Base-by-base conservation (phyloP, 2,888 invertebrate genomes). In the Agrilus cyanescens region DNA sequence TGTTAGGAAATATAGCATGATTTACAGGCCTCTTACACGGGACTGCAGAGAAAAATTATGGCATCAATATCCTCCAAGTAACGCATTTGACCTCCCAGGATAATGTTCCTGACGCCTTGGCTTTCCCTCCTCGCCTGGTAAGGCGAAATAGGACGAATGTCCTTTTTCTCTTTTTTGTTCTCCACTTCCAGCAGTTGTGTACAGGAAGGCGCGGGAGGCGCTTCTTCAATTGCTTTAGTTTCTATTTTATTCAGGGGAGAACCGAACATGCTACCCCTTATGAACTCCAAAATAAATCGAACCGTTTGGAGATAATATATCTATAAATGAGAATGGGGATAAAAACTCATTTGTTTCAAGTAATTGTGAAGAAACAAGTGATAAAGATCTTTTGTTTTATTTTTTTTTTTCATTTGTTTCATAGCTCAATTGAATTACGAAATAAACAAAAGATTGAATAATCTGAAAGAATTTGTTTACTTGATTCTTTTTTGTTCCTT, bases 71-170 rank as follows among this genome's bases (percentile, higher is more conserved):
- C 87, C 31, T 81, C 76, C 10, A 93, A 72, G 56, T 81, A 79
- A 53, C 83, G 77, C 76, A 93, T 88, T 55, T 91, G 89, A 3
- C 93, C 93, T 55, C 87, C 83, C 7, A 93, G 71, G 14, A 89
- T 67, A 32, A 89, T 79, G 39, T 85, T 83, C 15, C 76, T 70
- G 0, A 78, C 67, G 3, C 81, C 82, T 54, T 80, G 80, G 42
- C 66, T 66, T 38, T 66, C 65, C 37, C 65, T 47, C 32, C 66
- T 51, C 18, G 60, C 40, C 32, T 62, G 53, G 50, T 63, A 65
- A 0, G 65, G 63, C 4, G 61, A 62, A 34, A 65, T 58, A 4
- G 52, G 46, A 31, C 38, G 43, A 14, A 16, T 33, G 2, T 33
- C 14, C 12, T 14, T 16, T 16, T 33, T 16, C 4, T 15, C 33